Conservation (phyloP, 2,113 vertebrate species). For the Spheniscus mendiculus region DNA sequence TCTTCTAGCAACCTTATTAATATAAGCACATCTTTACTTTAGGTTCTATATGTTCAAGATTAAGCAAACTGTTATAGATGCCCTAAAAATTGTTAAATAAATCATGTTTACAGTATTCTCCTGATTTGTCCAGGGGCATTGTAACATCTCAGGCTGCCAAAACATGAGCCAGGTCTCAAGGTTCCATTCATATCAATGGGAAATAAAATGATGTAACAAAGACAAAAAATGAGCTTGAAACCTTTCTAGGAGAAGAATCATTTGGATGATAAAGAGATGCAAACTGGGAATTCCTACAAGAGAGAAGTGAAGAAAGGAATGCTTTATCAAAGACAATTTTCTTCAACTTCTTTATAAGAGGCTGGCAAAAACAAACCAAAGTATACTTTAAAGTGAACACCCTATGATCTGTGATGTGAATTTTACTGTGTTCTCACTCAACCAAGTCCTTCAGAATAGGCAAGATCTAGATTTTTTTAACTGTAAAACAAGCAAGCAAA, state of each 20-base stretch:
- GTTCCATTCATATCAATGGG: background rate
- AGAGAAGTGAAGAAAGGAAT: conserved; percentile 5
- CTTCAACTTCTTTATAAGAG: background rate
- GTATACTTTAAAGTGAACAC: background rate
- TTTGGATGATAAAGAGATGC: conserved; percentile 1
- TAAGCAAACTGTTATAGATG: background rate
- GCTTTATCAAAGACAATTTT: conserved; percentile 5
- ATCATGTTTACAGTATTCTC: background rate
- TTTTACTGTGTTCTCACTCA: background rate
- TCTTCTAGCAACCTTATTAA: background rate
- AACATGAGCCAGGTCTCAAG: background rate
- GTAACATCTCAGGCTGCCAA: background rate
- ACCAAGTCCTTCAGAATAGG: background rate
- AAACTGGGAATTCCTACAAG: conserved; percentile 16
- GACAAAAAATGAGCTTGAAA: conserved; percentile 4
- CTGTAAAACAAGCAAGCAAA: background rate
- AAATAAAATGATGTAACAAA: conserved; percentile 23
- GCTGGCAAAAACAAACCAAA: background rate
- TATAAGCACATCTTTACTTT: background rate
- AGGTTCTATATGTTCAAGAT: background rate
- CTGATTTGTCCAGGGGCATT: background rate
- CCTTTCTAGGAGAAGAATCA: background rate
- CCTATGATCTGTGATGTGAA: background rate
- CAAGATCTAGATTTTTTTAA: background rate
- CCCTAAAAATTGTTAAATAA: background rate